Evolutionary conservation across 2,888 invertebrate species (phyloP).

Genomic region (Hesperia comma): DNA sequence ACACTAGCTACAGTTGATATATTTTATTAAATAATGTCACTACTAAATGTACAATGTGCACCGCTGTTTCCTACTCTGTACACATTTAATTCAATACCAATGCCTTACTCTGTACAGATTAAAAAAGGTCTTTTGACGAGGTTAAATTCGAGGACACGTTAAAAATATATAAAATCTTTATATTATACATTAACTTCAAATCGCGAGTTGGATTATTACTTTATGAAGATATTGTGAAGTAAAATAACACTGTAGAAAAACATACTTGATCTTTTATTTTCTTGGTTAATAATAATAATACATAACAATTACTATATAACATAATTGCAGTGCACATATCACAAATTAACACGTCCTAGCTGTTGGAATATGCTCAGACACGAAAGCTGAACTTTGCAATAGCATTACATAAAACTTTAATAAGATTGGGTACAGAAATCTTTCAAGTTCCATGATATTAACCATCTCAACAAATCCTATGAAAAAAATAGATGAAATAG

Average conservation of each 20-base stretch:
- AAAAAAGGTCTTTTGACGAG: no score
- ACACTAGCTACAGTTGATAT: constrained; percentile 11
- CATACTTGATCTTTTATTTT: neutral
- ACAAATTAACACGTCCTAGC: constrained; percentile 18
- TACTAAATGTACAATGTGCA: constrained; percentile 24
- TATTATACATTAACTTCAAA: no score
- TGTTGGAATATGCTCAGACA: constrained; percentile 1
- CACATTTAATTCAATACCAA: neutral
- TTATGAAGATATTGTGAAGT: neutral
- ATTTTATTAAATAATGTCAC: constrained; percentile 27
- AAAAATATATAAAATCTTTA: no score
- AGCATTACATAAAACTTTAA: no score
- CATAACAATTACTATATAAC: neutral
- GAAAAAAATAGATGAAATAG: no score
- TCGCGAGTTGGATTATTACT: neutral
- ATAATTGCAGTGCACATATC: constrained; percentile 18
- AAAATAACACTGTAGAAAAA: neutral
- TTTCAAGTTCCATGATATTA: no score
- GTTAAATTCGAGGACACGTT: no score
- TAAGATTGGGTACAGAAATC: no score
- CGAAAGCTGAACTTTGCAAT: neutral
- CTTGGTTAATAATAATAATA: neutral
- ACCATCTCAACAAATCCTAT: no score
- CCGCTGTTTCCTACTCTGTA: constrained; percentile 3
- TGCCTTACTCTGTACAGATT: no score